Percentiles rank a stretch among this genome's conserved stretches.
These are phyloP conservation scores for Carterocephalus palaemon DNA, from an alignment of 2,888 invertebrate species.

Conservation along the genomic window DNA sequence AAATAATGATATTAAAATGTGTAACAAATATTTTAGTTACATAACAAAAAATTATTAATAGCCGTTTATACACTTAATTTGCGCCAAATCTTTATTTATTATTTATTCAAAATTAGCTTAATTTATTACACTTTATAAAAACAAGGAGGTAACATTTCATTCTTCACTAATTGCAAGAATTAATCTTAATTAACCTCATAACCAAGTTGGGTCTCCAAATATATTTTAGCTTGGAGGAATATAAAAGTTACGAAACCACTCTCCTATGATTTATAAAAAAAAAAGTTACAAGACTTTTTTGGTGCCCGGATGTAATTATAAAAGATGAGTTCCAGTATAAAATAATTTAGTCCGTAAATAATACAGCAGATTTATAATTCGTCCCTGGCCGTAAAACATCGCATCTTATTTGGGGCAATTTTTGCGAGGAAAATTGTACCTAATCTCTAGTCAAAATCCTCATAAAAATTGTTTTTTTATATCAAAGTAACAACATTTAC, in stretches of 20 bases:
- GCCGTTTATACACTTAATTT: too few species aligned
- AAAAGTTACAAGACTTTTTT: slow-evolving; percentile 10
- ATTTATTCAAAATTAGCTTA: not conserved
- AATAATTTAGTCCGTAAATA: slow-evolving; percentile 45
- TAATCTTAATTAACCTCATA: slow-evolving; percentile 20
- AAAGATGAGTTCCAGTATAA: slow-evolving; percentile 47
- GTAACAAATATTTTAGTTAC: too few species aligned
- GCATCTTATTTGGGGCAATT: slow-evolving; percentile 50
- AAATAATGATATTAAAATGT: too few species aligned
- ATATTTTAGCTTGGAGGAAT: slow-evolving; percentile 6
- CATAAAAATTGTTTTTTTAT: too few species aligned
- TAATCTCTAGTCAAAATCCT: too few species aligned
- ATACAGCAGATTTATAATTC: slow-evolving; percentile 51
- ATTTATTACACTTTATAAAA: slow-evolving; percentile 5
- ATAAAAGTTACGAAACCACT: slow-evolving; percentile 17
- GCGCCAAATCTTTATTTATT: not conserved
- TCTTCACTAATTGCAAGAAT: slow-evolving; percentile 12
- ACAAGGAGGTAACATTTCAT: slow-evolving; percentile 11
- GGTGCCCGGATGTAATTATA: slow-evolving; percentile 28
- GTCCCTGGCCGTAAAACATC: slow-evolving; percentile 34
- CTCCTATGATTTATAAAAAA: slow-evolving; percentile 15
- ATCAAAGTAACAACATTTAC: too few species aligned
- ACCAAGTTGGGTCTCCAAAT: slow-evolving; percentile 11
- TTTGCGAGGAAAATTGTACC: slow-evolving; percentile 43
- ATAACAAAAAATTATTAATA: too few species aligned